Base-by-base conservation (phyloP, 1,140 invertebrate genomes). In the Gyrodactylus bullatarudis region DNA sequence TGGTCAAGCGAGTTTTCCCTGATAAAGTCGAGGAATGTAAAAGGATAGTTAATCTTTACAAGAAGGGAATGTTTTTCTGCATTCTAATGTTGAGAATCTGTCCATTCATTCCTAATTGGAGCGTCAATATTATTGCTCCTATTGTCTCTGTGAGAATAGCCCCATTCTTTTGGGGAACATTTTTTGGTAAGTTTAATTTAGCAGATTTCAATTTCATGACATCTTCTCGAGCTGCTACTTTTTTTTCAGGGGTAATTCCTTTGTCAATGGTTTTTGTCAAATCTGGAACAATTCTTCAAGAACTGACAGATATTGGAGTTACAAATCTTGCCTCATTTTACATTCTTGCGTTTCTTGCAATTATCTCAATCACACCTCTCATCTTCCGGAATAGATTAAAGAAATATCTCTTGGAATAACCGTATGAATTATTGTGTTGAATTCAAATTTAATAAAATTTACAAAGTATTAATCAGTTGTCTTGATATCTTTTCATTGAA, bases 61-160 rank as follows among this genome's bases (percentile, higher is more conserved):
- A 69, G 23, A 69, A 69, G 20, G 20, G 68, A 2, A 69, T 98
- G 74, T 84, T 97, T 20, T 92, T 91, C 82, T 98, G 98, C 79
- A 92, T 99, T 76, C 85, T 99, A 77, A 98, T 98, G 81, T 83
- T 98, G 68, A 85, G 95, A 76, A 88, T 98, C 75, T 98, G 95
- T 20, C 95, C 95, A 72, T 87, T 99, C 76, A 82, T 99, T 74
- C 95, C 95, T 1, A 99, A 99, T 82, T 99, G 95, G 95, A 97
- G 98, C 81, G 99, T 99, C 76, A 99, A 99, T 82, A 85, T 99
- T 76, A 86, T 88, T 1, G 89, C 93, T 75, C 95, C 95, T 26
- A 87, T 99, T 20, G 88, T 99, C 75, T 90, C 91, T 77, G 92
- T 99, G 23, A 91, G 92, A 22, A 79, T 97, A 68, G 75, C 85